phyloP scores from a whole-genome alignment of 2,888 invertebrate genomes.

The Bedellia somnulentella region DNA sequence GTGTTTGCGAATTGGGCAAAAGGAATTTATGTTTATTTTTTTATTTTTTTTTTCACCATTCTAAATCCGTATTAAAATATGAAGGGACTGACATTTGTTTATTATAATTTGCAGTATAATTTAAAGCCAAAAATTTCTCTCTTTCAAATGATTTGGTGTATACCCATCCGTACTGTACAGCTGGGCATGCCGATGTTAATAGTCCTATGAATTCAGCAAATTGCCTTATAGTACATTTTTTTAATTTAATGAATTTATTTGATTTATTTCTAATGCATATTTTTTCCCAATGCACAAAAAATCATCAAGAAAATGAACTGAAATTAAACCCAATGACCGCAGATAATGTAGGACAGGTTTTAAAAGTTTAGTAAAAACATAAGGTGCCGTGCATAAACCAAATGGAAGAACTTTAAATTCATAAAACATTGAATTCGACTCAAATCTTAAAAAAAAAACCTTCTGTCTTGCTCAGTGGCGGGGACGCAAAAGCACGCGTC shows the following conservation, averaged over 20 bases:
- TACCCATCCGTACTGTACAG: neutral
- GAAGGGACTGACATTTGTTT: neutral
- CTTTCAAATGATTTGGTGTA: too few species aligned
- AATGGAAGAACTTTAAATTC: conserved; percentile 8
- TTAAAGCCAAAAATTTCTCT: neutral
- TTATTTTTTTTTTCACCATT: neutral
- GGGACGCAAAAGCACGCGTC: conserved; percentile 8
- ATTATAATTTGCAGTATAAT: neutral
- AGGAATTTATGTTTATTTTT: neutral
- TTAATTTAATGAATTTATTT: neutral
- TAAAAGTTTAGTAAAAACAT: conserved; percentile 7
- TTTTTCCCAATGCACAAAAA: conserved; percentile 4
- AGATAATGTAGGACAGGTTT: conserved; percentile 6
- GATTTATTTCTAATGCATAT: neutral
- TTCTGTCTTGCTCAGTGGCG: conserved; percentile 4
- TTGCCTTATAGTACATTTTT: neutral
- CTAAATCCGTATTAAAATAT: neutral
- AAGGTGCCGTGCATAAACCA: conserved; percentile 9
- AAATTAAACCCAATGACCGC: too few species aligned
- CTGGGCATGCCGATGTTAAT: neutral
- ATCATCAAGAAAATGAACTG: neutral
- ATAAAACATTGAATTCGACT: conserved; percentile 6
- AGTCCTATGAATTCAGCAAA: neutral
- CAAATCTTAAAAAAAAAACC: conserved; percentile 9
- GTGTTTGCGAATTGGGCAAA: neutral